These are phyloP conservation scores for Schizaphis graminum DNA, from an alignment of 2,888 invertebrate species.

Conservation along the genomic window DNA sequence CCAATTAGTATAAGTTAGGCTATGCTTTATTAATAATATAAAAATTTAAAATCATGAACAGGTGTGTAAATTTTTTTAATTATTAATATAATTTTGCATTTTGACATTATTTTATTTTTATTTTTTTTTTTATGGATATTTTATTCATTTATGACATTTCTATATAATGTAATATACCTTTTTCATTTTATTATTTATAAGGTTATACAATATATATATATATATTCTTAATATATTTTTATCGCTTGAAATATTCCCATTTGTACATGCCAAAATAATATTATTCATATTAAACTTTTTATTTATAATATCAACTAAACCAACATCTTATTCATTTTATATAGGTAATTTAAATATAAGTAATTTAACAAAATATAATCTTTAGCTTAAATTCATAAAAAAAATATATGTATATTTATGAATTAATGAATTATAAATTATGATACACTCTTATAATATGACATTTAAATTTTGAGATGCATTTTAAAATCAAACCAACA, in stretches of 20 bases:
- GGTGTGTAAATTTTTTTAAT: not conserved
- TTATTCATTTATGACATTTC: not conserved
- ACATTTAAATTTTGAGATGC: not conserved
- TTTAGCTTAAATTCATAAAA: not conserved
- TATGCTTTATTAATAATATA: not conserved
- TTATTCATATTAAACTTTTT: not conserved
- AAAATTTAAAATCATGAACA: not conserved
- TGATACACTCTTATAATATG: not conserved
- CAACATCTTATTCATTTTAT: not conserved
- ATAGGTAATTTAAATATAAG: not conserved
- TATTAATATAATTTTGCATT: not conserved
- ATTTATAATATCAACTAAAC: not conserved
- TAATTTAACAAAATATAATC: not conserved
- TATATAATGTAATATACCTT: not conserved
- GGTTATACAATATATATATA: not conserved
- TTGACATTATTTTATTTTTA: not conserved
- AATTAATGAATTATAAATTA: too few species aligned
- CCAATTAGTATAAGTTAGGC: not conserved
- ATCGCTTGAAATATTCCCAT: not conserved
- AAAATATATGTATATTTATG: not conserved
- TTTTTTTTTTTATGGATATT: not conserved
- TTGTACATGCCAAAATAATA: not conserved
- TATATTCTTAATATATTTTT: not conserved
- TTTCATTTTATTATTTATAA: not conserved
- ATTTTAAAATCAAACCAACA: not conserved